Conservation (phyloP, 2,797 vertebrate genomes). For the Apogon hyalosoma region DNA sequence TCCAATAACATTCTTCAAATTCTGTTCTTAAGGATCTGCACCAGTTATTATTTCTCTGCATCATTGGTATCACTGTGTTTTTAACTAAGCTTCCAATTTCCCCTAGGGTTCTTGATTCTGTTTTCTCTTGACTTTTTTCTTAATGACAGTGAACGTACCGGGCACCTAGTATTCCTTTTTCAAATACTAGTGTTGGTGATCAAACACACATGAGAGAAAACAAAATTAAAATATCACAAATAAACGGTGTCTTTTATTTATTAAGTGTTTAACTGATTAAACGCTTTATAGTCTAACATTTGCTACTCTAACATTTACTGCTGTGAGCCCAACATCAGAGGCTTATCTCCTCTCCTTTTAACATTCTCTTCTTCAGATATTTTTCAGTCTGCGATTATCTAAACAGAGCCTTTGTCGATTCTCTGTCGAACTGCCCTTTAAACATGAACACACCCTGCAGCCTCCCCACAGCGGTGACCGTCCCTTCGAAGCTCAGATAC, state of each 20-base stretch:
- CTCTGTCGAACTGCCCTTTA: slow-evolving; percentile 21
- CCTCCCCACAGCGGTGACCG: slow-evolving; percentile 14
- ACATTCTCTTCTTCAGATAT: not conserved
- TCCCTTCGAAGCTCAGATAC: slow-evolving; percentile 35
- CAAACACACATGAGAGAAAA: not conserved
- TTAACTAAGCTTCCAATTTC: not conserved
- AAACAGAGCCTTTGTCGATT: slow-evolving; percentile 2
- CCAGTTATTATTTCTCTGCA: not conserved
- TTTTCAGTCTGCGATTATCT: not conserved
- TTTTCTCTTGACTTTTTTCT: not conserved
- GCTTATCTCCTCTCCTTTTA: not conserved
- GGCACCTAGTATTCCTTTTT: slow-evolving; percentile 3
- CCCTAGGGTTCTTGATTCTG: not conserved
- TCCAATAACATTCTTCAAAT: too few species aligned
- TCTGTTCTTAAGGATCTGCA: too few species aligned
- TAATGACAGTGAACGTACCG: not conserved
- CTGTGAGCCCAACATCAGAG: too few species aligned
- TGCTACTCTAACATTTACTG: not conserved
- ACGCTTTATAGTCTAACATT: not conserved
- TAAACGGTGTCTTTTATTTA: too few species aligned
- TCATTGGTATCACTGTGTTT: not conserved
- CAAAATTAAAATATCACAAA: too few species aligned
- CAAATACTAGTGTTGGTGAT: not conserved
- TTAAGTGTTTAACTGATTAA: not conserved
- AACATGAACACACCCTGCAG: slow-evolving; percentile 2